Evolutionary conservation across 2,888 invertebrate genomes (phyloP).

Genomic region (Synergus gifuensis): DNA sequence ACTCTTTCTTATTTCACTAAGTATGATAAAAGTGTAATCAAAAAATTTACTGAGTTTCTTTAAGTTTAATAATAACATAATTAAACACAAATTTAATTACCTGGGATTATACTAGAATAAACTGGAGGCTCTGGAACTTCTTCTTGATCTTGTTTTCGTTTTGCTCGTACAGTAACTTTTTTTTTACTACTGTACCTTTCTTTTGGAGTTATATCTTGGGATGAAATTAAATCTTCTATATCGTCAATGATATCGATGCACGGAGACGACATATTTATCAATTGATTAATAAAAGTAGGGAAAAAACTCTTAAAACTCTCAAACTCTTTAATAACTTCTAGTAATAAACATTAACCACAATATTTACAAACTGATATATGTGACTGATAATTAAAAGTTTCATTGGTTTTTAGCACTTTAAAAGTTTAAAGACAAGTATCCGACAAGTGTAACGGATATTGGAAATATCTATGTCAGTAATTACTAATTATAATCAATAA

Average conservation of each 20-base stretch:
- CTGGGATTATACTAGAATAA: constrained; percentile 79
- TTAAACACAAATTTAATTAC: constrained; percentile 84
- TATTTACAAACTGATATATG: background rate
- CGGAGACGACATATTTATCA: constrained; percentile 79
- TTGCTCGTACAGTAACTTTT: constrained; percentile 84
- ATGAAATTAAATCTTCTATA: constrained; percentile 90
- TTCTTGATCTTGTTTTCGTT: constrained; percentile 63
- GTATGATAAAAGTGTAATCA: too few species aligned
- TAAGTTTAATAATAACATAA: background rate
- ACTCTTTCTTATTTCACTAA: constrained; percentile 77
- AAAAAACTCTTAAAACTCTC: too few species aligned
- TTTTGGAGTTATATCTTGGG: constrained; percentile 89
- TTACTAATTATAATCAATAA: too few species aligned
- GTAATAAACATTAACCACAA: background rate
- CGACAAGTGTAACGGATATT: background rate
- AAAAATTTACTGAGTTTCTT: too few species aligned
- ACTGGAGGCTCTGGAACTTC: constrained; percentile 59
- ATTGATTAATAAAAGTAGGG: background rate
- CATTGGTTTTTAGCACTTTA: background rate
- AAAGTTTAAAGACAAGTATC: background rate
- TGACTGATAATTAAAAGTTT: background rate
- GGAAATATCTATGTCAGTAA: background rate
- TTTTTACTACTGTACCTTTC: constrained; percentile 87
- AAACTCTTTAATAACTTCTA: background rate
- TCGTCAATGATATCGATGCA: constrained; percentile 88